Base-by-base conservation (phyloP, 2,888 invertebrate species). In the Drosophila birchii region DNA sequence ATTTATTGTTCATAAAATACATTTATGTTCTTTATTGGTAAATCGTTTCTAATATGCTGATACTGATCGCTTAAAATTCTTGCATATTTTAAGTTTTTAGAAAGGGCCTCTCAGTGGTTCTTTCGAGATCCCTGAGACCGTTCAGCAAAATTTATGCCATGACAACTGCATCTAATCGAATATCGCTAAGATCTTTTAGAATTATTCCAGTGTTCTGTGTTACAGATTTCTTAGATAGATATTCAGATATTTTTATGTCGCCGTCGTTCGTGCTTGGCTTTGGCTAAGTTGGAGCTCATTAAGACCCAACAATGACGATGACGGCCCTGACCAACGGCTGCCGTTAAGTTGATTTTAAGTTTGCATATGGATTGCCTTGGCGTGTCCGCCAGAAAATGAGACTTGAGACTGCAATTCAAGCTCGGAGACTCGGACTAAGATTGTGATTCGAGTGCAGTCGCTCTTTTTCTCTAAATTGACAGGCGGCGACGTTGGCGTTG, bases 271-370 rank as follows among this genome's bases (percentile, higher is more conserved):
- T 57, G 67, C 38, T 41, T 57, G 43, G 18, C 18, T 60, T 11
- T 36, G 20, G 51, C 34, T 34, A 51, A 66, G 67, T 57, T 54
- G 39, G 58, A 20, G 58, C 47, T 71, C 47, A 57, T 71, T 71
- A 47, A 68, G 57, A 72, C 8, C 36, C 16, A 20, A 57, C 49
- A 51, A 74, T 51, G 38, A 39, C 36, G 73, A 53, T 73, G 73
- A 39, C 73, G 70, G 60, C 70, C 70, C 36, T 70, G 70, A 60
- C 61, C 73, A 70, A 72, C 60, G 60, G 53, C 61, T 47, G 73
- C 68, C 54, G 53, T 44, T 18, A 26, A 29, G 18, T 11, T 39
- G 29, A 29, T 23, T 56, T 49, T 43, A 9, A 49, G 41, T 67
- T 66, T 51, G 64, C 67, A 66, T 43, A 66, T 51, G 64, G 68